Evolutionary conservation across 1,140 invertebrate species (phyloP).

Genomic region (Wasmannia auropunctata): DNA sequence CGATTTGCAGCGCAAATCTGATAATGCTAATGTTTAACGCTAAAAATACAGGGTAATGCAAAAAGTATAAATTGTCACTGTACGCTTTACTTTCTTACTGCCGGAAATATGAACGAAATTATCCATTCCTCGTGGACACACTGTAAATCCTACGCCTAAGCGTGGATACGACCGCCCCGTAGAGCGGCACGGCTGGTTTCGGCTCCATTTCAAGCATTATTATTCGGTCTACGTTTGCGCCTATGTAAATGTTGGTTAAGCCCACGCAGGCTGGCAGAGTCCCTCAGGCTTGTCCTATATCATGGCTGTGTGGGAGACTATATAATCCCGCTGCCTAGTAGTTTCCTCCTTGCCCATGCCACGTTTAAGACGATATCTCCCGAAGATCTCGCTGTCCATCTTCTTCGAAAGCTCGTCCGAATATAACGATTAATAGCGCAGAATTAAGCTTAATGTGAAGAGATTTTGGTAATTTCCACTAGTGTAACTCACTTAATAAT

Average conservation of each 20-base stretch:
- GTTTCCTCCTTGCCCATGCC: constrained; percentile 59
- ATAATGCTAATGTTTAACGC: background rate
- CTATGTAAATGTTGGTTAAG: constrained; percentile 80
- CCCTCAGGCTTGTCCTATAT: constrained; percentile 67
- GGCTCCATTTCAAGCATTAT: constrained; percentile 76
- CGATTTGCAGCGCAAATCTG: constrained; percentile 35
- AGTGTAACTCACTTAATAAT: background rate
- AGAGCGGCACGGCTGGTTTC: constrained; percentile 57
- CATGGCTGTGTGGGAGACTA: constrained; percentile 41
- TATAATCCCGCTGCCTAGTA: constrained; percentile 63
- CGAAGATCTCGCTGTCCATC: constrained; percentile 36
- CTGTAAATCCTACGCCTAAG: constrained; percentile 26
- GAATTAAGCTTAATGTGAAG: background rate
- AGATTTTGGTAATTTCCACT: background rate
- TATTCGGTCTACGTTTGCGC: constrained; percentile 76
- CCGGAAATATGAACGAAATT: constrained; percentile 19
- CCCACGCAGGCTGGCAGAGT: constrained; percentile 60
- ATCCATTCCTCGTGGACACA: constrained; percentile 13
- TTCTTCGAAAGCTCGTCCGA: constrained; percentile 1
- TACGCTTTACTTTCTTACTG: background rate
- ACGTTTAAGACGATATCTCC: constrained; percentile 66
- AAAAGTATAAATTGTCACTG: background rate
- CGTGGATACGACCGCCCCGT: constrained; percentile 7
- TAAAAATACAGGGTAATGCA: background rate
- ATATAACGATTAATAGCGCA: background rate